Base-by-base conservation (phyloP, 2,113 vertebrate species). In the Cynocephalus volans region DNA sequence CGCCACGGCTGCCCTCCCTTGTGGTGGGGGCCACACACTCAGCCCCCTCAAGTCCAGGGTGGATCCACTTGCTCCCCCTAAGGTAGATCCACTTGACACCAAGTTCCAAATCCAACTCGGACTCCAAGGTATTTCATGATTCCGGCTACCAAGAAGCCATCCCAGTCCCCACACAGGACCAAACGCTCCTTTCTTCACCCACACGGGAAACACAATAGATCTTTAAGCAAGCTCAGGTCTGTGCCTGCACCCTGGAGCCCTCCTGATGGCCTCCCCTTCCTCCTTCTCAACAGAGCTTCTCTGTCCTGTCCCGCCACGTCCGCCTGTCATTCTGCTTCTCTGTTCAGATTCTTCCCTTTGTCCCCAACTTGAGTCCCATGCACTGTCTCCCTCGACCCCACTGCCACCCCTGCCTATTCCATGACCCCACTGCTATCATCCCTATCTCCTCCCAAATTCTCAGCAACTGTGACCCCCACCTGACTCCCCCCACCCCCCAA, bases 241-340 rank as follows among this genome's bases (percentile, higher is more conserved):
- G 33, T 8, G 23, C 3, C 0, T 4, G 1, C 5, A 0, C 45
- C 41, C 6, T 1, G 14, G 14, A 5, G 0, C 3, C 5, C 58
- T 24, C 15, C 3, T 13, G 18, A 6, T 2, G 14, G 45, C 11
- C 33, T 36, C 14, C 31, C 5, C 8, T 8, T 31, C 17, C 2
- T 21, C 41, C 19, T 15, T 15, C 76, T 18, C 2, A 52, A 81
- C 6, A 36, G 31, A 36, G 23, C n/a, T 0, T 41, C 19, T 23
- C 81, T 13, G 56, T 13, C 12, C 48, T 4, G 1, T 17, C 8
- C 3, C 31, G 50, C 13, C 5, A 0, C 0, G 1, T 0, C 15
- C 6, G 19, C 73, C 26, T 7, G 8, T 26, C 36, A 1, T 8
- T 48, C 5, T 1, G 26, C 28, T 11, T 5, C 72, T 36, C n/a